These are phyloP conservation scores for Pogonomyrmex barbatus DNA, from an alignment of 1,140 invertebrate species.

Conservation along the genomic window DNA sequence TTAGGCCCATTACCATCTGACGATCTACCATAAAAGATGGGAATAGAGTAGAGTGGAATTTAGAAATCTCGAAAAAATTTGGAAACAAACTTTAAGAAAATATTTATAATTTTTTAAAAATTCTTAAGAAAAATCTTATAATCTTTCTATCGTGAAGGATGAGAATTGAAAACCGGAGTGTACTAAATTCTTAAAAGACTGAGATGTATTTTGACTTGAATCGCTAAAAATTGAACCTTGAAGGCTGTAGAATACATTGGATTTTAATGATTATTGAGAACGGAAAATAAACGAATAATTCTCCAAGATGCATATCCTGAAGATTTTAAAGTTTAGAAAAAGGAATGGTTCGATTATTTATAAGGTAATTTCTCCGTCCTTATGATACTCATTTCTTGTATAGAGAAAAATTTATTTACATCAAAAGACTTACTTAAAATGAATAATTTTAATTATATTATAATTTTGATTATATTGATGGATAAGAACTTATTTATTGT, in stretches of 20 bases:
- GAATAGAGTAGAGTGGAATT: neutral
- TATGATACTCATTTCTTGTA: neutral
- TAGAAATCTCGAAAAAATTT: neutral
- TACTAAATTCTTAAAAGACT: constrained; percentile 8
- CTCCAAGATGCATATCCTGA: neutral
- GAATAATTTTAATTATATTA: constrained; percentile 12
- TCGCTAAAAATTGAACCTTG: neutral
- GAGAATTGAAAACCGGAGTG: neutral
- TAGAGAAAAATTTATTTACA: constrained; percentile 15
- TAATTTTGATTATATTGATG: neutral
- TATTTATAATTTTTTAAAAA: neutral
- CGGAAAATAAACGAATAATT: neutral
- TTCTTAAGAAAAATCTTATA: neutral
- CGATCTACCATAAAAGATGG: constrained; percentile 59
- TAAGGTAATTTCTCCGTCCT: neutral
- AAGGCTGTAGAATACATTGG: constrained; percentile 12
- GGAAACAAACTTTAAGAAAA: neutral
- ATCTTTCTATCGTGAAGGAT: neutral
- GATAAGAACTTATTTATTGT: neutral
- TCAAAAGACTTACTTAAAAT: neutral
- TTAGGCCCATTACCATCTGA: constrained; percentile 70
- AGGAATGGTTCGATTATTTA: neutral
- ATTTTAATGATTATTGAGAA: neutral
- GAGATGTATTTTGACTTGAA: neutral
- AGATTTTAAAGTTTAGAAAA: neutral